phyloP scores from a whole-genome alignment of 2,113 vertebrate genomes.

The Rhea pennata region DNA sequence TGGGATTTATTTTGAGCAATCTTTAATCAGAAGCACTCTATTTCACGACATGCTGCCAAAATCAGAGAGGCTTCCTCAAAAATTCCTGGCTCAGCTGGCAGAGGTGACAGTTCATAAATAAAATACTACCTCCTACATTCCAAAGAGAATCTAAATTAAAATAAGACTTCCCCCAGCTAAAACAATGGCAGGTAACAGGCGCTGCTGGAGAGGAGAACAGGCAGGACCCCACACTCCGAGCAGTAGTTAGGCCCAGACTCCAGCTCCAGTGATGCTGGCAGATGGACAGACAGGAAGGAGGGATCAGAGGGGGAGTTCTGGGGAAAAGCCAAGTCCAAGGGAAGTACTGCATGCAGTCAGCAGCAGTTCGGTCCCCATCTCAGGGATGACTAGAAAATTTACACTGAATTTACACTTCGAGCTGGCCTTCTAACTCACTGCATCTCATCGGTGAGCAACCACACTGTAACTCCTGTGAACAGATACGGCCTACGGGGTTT shows the following conservation, averaged over 20 bases:
- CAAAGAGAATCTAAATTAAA: not conserved
- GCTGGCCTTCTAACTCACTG: not conserved
- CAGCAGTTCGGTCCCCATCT: not conserved
- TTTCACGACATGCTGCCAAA: not conserved
- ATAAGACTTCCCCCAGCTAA: not conserved
- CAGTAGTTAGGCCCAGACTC: not conserved
- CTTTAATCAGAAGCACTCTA: constrained; percentile 1
- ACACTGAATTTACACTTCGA: not conserved
- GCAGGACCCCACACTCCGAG: not conserved
- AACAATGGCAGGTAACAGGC: not conserved
- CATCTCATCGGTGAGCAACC: not conserved
- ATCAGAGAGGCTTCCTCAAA: not conserved
- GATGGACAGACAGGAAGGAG: not conserved
- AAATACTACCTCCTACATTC: not conserved
- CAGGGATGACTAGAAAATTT: not conserved
- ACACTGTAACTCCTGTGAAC: not conserved
- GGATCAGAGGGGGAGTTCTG: not conserved
- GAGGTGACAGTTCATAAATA: not conserved
- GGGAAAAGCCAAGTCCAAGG: not conserved
- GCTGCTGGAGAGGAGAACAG: not conserved
- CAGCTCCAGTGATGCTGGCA: not conserved
- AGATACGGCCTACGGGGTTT: not conserved
- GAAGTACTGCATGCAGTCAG: not conserved
- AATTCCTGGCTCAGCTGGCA: not conserved
- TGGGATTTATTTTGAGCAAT: not conserved